Base-by-base conservation (phyloP, 2,797 vertebrate species). In the Bucorvus abyssinicus region DNA sequence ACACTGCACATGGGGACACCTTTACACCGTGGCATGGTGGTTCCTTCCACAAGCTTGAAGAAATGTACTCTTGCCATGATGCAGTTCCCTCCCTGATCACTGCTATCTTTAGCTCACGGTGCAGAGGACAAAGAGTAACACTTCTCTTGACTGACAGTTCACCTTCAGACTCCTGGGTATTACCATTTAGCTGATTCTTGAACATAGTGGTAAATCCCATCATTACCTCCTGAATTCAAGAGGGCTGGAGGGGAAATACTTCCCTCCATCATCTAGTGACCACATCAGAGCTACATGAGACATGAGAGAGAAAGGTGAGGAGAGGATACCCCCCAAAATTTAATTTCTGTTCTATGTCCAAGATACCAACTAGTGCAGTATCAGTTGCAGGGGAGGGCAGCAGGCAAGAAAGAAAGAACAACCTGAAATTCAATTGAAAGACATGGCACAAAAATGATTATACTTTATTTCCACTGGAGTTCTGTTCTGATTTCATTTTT, bases 1-100 rank as follows among this genome's bases (percentile, higher is more conserved):
- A 0, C 2, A 13, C 36, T 44, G 30, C 7, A 8, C 23, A 27
- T 4, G 40, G 89, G 29, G 32, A n/a, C 34, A 57, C 29, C 9
- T 81, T 42, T 24, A 6, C 8, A 9, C 14, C 32, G 19, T 12
- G 34, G 32, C 23, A 1, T 10, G 45, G 30, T 26, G 13, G 6
- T 53, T 53, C 53, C 45, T 69, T 78, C 61, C n/a, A 52, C 12
- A 9, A 27, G 3, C n/a, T 3, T 36, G 40, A 40, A 87, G 22
- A 81, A 24, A 30, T 81, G 19, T 6, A 5, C 44, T 6, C 42
- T 16, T 47, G 21, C 12, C 10, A 3, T 0, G 0, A 21, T 8
- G 14, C 17, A 16, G 5, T 44, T 26, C 13, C 40, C 8, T 88
- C 44, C 42, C 20, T 52, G 7, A 44, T 16, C 40, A 24, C 36